phyloP scores from a whole-genome alignment of 2,113 vertebrate genomes.

The Boulengeromyrus knoepffleri region DNA sequence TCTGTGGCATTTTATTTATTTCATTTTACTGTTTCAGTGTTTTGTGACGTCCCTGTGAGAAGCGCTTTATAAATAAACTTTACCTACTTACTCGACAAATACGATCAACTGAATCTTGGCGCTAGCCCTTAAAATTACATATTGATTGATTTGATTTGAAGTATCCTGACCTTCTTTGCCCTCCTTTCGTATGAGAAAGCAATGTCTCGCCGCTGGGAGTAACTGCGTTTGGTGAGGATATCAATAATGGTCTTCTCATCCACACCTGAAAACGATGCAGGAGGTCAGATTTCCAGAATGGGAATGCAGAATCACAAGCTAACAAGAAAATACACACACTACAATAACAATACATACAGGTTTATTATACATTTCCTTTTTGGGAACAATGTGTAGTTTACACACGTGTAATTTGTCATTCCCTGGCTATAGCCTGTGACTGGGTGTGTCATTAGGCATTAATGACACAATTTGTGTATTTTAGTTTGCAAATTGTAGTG shows the following conservation, averaged over 20 bases:
- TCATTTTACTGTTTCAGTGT: too few species aligned
- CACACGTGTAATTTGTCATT: neutral
- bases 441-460: neutral
- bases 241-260: slow-evolving; percentile 91
- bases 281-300: neutral
- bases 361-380: neutral
- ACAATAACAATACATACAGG: neutral
- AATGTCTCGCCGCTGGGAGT: slow-evolving; percentile 83
- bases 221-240: slow-evolving; percentile 83
- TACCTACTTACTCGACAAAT: neutral
- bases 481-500: neutral
- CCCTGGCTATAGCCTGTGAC: neutral
- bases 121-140: neutral
- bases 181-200: slow-evolving; percentile 84
- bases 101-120: neutral
- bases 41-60: too few species aligned
- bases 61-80: too few species aligned
- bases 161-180: slow-evolving; percentile 76
- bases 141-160: neutral
- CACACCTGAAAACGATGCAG: slow-evolving; percentile 65
- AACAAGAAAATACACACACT: neutral
- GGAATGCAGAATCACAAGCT: neutral
- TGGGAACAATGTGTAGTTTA: neutral
- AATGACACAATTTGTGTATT: neutral
- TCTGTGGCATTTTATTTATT: too few species aligned